Evolutionary conservation across 2,113 vertebrate genomes (phyloP).

Genomic region (Casuarius casuarius): DNA sequence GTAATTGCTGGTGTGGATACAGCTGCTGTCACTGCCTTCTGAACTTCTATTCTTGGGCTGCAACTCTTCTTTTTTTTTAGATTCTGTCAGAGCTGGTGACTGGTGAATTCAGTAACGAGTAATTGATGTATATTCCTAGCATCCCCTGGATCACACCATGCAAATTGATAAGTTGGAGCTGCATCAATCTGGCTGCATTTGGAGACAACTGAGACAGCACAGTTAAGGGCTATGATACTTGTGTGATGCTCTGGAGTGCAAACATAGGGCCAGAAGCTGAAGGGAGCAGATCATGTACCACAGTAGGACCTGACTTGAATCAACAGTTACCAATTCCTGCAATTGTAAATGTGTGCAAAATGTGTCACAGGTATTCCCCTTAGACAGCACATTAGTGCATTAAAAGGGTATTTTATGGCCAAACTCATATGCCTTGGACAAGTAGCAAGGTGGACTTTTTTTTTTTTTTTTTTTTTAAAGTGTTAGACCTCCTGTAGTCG

Average conservation of each 20-base stretch:
- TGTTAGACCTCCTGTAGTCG: neutral
- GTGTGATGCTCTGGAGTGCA: neutral
- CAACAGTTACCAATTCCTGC: neutral
- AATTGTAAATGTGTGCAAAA: neutral
- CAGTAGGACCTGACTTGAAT: neutral
- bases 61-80: neutral
- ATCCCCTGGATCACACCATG: neutral
- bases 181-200: neutral
- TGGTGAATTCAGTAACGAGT: neutral
- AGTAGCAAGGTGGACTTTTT: neutral
- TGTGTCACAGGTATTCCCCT: neutral
- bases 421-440: neutral
- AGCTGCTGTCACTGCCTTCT: neutral
- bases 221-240: neutral
- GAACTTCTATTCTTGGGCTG: neutral
- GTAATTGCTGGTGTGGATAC: neutral
- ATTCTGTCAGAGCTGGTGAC: neutral
- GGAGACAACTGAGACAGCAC: neutral
- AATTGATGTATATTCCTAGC: neutral
- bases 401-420: neutral
- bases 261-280: neutral
- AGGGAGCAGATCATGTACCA: neutral
- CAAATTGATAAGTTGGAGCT: neutral
- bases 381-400: neutral
- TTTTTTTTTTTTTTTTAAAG: neutral